Percentiles rank a stretch among this genome's conserved stretches.
phyloP scores from a whole-genome alignment of 2,888 invertebrate species.

The Drosophila rubida region DNA sequence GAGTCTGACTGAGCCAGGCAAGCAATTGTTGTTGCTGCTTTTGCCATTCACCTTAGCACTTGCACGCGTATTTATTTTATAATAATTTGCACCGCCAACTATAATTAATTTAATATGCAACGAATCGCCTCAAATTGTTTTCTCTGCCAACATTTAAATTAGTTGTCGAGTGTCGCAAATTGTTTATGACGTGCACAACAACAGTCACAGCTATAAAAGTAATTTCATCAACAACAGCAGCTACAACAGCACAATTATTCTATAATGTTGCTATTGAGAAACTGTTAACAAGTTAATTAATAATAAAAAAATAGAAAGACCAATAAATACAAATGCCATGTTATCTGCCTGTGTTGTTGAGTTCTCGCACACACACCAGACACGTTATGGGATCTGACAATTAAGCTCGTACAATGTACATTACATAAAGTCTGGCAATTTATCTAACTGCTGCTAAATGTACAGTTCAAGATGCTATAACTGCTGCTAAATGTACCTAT shows the following conservation, averaged over 20 bases:
- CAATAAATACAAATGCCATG: slow-evolving; percentile 15
- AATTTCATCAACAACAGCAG: slow-evolving; percentile 19
- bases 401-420: slow-evolving; percentile 35
- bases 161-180: slow-evolving; percentile 65
- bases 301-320: slow-evolving; percentile 40
- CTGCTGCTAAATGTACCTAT: slow-evolving; percentile 54
- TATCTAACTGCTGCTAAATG: slow-evolving; percentile 65
- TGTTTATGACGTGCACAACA: slow-evolving; percentile 72
- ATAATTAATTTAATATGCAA: slow-evolving; percentile 63
- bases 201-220: slow-evolving; percentile 23
- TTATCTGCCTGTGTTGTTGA: slow-evolving; percentile 15
- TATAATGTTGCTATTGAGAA: slow-evolving; percentile 65
- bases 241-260: slow-evolving; percentile 54
- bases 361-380: slow-evolving; percentile 13
- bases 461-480: slow-evolving; percentile 59
- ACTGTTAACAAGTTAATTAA: slow-evolving; percentile 80
- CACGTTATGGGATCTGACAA: slow-evolving; percentile 22
- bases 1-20: slow-evolving; percentile 6
- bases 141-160: slow-evolving; percentile 43
- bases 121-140: slow-evolving; percentile 27
- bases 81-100: slow-evolving; percentile 52
- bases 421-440: slow-evolving; percentile 43
- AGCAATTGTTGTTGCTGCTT: neutral
- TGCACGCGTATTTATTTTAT: slow-evolving; percentile 64
- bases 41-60: slow-evolving; percentile 76